Conservation (phyloP, 2,888 invertebrate species). For the Sclerodermus sp. region DNA sequence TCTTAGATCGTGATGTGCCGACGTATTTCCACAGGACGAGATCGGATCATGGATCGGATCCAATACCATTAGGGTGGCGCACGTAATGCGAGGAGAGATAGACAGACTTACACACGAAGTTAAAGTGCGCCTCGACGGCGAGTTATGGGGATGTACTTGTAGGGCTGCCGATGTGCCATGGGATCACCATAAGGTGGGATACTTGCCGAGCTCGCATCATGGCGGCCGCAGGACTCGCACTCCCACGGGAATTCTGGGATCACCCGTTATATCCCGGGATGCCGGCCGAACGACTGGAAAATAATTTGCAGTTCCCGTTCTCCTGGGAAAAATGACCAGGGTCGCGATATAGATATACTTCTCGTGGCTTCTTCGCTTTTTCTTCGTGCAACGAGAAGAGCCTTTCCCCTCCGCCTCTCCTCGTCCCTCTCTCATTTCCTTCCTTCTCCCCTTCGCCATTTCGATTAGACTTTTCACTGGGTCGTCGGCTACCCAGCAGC, state of each 20-base stretch:
- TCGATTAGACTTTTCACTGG: no score
- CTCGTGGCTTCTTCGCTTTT: no score
- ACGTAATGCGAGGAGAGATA: not conserved
- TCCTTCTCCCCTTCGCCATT: no score
- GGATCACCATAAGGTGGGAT: constrained; percentile 58
- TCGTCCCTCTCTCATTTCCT: no score
- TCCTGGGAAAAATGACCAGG: constrained; percentile 39
- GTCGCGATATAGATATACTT: not conserved
- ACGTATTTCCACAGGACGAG: constrained; percentile 19
- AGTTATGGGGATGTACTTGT: constrained; percentile 48
- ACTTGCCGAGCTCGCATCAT: constrained; percentile 45
- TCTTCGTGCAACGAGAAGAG: no score
- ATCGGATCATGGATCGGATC: constrained; percentile 23
- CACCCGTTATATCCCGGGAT: constrained; percentile 46
- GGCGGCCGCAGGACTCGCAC: constrained; percentile 18
- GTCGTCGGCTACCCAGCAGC: no score
- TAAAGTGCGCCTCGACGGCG: constrained; percentile 36
- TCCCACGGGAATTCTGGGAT: constrained; percentile 47
- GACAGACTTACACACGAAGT: constrained; percentile 5
- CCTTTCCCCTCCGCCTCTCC: no score
- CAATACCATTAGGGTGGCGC: constrained; percentile 44
- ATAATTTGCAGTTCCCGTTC: constrained; percentile 39
- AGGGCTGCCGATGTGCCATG: constrained; percentile 43
- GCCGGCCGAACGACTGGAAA: constrained; percentile 35
- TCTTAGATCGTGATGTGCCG: no score